A percentile compares a stretch with the other conserved stretches of the same genome.
Evolutionary conservation across 2,113 vertebrate species (phyloP).

Genomic region (Oryzias celebensis): DNA sequence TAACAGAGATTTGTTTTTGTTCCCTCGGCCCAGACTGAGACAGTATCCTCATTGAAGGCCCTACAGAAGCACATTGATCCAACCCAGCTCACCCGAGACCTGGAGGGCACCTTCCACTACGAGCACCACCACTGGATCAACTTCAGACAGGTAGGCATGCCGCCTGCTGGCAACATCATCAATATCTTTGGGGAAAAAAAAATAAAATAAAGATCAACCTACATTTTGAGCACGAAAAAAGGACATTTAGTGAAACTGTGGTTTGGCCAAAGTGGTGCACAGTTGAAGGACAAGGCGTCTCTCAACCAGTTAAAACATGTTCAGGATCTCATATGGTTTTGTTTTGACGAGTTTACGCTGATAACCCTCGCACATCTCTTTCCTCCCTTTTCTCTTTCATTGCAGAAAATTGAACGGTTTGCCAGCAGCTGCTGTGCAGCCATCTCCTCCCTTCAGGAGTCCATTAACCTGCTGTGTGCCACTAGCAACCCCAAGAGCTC

Average conservation of each 20-base stretch:
- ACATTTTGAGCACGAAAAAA: background rate
- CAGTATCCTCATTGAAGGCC: conserved; percentile 80
- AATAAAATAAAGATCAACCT: background rate
- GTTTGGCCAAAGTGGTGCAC: background rate
- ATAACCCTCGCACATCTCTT: conserved; percentile 6
- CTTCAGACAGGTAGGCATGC: conserved; percentile 77
- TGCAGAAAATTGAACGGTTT: conserved; percentile 83
- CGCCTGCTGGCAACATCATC: background rate
- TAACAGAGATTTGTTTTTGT: conserved; percentile 14
- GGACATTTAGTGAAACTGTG: background rate
- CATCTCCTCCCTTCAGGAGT: conserved; percentile 76
- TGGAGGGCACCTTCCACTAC: conserved; percentile 81
- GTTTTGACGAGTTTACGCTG: background rate
- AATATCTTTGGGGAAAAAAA: conserved; percentile 9
- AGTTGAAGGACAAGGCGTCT: background rate
- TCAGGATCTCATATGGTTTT: conserved; percentile 1
- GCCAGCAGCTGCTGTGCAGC: conserved; percentile 76
- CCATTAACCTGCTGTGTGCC: conserved; percentile 71
- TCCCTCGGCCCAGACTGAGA: conserved; percentile 74
- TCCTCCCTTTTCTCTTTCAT: conserved; percentile 4
- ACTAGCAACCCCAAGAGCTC: conserved; percentile 65
- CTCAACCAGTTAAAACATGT: conserved; percentile 20
- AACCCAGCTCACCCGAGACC: conserved; percentile 79
- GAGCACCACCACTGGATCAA: conserved; percentile 82
- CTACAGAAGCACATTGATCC: conserved; percentile 81